Conservation (phyloP, 1,140 invertebrate species). For the Apis florea region DNA sequence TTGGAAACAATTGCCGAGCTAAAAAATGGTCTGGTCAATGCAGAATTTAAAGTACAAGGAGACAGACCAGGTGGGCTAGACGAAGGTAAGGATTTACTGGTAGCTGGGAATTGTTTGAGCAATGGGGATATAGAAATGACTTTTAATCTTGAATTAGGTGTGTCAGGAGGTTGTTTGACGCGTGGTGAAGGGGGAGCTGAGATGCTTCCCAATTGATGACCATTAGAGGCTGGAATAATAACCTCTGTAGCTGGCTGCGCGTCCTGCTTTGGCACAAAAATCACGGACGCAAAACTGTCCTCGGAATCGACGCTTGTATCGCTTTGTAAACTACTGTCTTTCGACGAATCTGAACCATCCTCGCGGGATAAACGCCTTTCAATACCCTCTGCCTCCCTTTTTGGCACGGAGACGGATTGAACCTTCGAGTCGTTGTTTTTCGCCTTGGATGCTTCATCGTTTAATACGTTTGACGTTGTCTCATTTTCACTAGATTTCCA, state of each 20-base stretch:
- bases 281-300: slow-evolving; percentile 95
- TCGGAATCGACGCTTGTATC: slow-evolving; percentile 96
- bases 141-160: slow-evolving; percentile 70
- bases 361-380: slow-evolving; percentile 87
- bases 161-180: slow-evolving; percentile 76
- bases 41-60: slow-evolving; percentile 50
- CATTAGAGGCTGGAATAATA: slow-evolving; percentile 25
- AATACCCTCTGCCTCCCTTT: slow-evolving; percentile 69
- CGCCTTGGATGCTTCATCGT: slow-evolving; percentile 33
- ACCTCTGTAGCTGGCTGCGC: slow-evolving; percentile 16
- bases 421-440: slow-evolving; percentile 44
- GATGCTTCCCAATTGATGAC: slow-evolving; percentile 68
- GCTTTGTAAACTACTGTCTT: slow-evolving; percentile 94
- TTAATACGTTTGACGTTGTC: slow-evolving; percentile 50
- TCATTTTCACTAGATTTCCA: slow-evolving; percentile 84
- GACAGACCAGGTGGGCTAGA: slow-evolving; percentile 74
- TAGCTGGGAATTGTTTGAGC: slow-evolving; percentile 75
- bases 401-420: slow-evolving; percentile 70
- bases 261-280: slow-evolving; percentile 89
- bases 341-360: slow-evolving; percentile 94
- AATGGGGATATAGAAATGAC: slow-evolving; percentile 75
- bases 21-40: slow-evolving; percentile 57
- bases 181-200: slow-evolving; percentile 65
- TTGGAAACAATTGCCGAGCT: background rate
- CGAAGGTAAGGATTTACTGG: slow-evolving; percentile 73